Evolutionary conservation across 2,888 invertebrate species (phyloP).

Genomic region (Formica aserva): DNA sequence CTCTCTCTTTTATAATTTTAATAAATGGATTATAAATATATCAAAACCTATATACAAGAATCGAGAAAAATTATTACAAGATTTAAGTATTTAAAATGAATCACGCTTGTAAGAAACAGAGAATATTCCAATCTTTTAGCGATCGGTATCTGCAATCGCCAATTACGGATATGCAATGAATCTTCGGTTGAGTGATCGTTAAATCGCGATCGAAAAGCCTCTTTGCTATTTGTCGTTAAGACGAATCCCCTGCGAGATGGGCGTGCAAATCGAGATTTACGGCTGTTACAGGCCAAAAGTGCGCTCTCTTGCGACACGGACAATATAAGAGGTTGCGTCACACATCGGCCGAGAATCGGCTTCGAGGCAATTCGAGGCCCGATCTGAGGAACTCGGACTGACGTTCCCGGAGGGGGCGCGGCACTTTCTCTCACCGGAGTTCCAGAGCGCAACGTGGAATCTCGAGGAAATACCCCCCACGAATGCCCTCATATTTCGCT

Average conservation of each 20-base stretch:
- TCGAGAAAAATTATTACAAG: background rate
- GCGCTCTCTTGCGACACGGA: conserved; percentile 55
- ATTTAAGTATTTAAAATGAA: background rate
- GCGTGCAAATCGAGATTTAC: conserved; percentile 45
- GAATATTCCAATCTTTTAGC: background rate
- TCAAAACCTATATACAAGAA: background rate
- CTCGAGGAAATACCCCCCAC: conserved; percentile 39
- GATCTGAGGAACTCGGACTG: conserved; percentile 59
- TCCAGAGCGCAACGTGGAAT: conserved; percentile 34
- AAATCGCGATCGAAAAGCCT: conserved; percentile 11
- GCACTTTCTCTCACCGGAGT: conserved; percentile 66
- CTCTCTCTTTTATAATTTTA: background rate
- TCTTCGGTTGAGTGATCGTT: conserved; percentile 9
- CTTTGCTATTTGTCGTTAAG: conserved; percentile 33
- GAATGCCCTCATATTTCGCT: conserved; percentile 18
- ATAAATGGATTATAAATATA: background rate
- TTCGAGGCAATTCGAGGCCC: conserved; percentile 56
- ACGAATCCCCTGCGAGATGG: conserved; percentile 27
- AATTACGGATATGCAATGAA: conserved; percentile 9
- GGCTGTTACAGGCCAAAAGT: conserved; percentile 16
- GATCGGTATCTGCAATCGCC: background rate
- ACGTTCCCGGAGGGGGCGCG: conserved; percentile 65
- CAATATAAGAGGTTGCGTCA: conserved; percentile 61
- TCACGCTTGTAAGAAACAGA: background rate
- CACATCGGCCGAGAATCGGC: conserved; percentile 54